Evolutionary conservation across 1,140 invertebrate species (phyloP), one percentile per base, ranked within the genome.

Genomic region (Heliothis subflexa): DNA sequence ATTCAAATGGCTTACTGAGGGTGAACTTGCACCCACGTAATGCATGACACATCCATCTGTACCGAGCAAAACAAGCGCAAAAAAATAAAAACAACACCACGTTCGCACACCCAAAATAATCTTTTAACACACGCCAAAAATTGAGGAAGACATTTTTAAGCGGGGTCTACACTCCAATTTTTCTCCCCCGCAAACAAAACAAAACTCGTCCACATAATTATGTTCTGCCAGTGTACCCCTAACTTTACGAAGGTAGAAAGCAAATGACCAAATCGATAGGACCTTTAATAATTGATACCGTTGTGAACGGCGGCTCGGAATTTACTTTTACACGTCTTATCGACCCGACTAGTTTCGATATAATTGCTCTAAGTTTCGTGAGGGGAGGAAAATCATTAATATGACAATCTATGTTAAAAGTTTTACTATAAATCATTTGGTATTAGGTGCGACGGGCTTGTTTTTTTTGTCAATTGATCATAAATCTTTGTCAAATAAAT

Each of bases 231-330:
- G 66, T 50, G 66, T 70, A 52, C 21, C 66, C 14, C 66, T 14
- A 21, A 9, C 66, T 21, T 70, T 73, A 86, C 40, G 83, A 84
- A 82, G 83, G 84, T 88, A 81, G 86, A 88, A 89, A 86, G 86
- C 87, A 89, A 91, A 88, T 89, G 82, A 89, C 87, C 85, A 89
- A 86, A 93, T 93, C 91, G 89, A 93, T 93, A 91, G 82, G 81
- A 68, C 80, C 86, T 75, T 93, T 86, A 93, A 93, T 93, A 93
- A 93, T 93, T 88, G 84, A 93, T 90, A 79, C 73, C 64, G 78
- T 82, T 21, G 57, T 62, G 33, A 74, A 70, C 79, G 74, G 12
- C 25, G 54, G 16, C 54, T 49, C 76, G 47, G 40, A 57, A 74
- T 59, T 74, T 61, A 62, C 72, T 75, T 75, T 75, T 75, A 75